Conservation (phyloP, 2,797 vertebrate species). For the Craterocephalus amniculus region DNA sequence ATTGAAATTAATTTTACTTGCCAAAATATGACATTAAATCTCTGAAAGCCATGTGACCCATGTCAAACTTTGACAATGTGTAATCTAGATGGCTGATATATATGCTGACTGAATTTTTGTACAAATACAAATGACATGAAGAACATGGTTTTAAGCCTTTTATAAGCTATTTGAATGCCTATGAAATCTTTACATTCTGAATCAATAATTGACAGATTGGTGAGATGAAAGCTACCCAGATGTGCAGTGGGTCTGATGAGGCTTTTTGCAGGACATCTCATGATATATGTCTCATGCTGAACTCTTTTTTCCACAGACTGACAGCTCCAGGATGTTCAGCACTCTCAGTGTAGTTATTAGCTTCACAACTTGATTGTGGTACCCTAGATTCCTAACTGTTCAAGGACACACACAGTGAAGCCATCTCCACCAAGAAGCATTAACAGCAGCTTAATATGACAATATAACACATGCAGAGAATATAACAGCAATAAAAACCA, state of each 20-base stretch:
- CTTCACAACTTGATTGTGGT: conserved; percentile 27
- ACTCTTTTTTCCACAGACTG: conserved; percentile 22
- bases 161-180: background rate
- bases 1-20: background rate
- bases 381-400: background rate
- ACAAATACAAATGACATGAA: conserved; percentile 13
- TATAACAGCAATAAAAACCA: conserved; percentile 33
- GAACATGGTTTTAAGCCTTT: background rate
- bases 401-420: conserved; percentile 1
- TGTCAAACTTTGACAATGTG: background rate
- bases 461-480: conserved; percentile 32
- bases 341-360: conserved; percentile 14
- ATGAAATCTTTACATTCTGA: conserved; percentile 5
- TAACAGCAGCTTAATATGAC: conserved; percentile 22
- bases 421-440: conserved; percentile 13
- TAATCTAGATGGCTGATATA: conserved; percentile 2
- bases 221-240: conserved; percentile 8
- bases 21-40: background rate
- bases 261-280: conserved; percentile 9
- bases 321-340: conserved; percentile 29
- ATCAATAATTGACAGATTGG: conserved; percentile 5
- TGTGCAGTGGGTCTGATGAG: conserved; percentile 20
- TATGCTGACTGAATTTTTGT: conserved; percentile 7
- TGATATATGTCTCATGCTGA: conserved; percentile 44
- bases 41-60: background rate